Percentiles rank a stretch among this genome's conserved stretches.
phyloP scores from a whole-genome alignment of 30 jellyfish, hydroid and myxozoan genomes.

The Hydra vulgaris region DNA sequence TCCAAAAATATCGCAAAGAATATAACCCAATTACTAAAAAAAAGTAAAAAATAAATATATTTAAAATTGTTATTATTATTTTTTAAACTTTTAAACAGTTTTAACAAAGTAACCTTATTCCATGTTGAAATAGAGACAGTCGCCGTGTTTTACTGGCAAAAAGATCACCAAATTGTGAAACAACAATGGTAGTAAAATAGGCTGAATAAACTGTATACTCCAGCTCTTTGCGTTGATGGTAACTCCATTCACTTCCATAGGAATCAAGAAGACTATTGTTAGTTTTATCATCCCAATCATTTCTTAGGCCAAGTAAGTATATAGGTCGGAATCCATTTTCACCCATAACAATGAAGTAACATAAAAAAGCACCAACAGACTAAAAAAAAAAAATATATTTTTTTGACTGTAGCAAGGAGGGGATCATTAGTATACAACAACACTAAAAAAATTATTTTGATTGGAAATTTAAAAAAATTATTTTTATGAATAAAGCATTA shows the following conservation, averaged over 20 bases:
- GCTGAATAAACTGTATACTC: constrained; percentile 98
- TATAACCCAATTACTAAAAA: constrained; percentile 77
- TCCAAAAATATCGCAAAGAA: constrained; percentile 83
- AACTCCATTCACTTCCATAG: constrained; percentile 93
- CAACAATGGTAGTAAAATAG: constrained; percentile 85
- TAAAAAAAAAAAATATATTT: background rate
- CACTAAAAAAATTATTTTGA: no score
- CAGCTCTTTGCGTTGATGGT: constrained; percentile 75
- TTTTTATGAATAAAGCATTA: no score
- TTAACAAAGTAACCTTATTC: constrained; percentile 57
- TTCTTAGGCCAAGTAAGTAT: constrained; percentile 46
- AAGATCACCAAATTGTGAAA: constrained; percentile 98
- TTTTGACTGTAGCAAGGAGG: no score
- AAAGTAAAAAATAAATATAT: background rate
- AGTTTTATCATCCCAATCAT: constrained; percentile 65
- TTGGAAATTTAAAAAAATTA: no score
- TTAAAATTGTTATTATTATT: no score
- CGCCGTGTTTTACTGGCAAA: constrained; percentile 89
- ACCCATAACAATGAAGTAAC: constrained; percentile 81
- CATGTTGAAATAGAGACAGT: constrained; percentile 83
- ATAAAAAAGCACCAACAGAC: constrained; percentile 94
- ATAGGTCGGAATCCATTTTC: constrained; percentile 89
- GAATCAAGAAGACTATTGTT: constrained; percentile 48
- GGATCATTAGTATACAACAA: no score
- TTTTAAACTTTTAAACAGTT: no score